Percentiles rank a stretch among this genome's conserved stretches.
These are phyloP conservation scores for Lithobates pipiens DNA, from an alignment of 2,797 vertebrate genomes.

Conservation along the genomic window DNA sequence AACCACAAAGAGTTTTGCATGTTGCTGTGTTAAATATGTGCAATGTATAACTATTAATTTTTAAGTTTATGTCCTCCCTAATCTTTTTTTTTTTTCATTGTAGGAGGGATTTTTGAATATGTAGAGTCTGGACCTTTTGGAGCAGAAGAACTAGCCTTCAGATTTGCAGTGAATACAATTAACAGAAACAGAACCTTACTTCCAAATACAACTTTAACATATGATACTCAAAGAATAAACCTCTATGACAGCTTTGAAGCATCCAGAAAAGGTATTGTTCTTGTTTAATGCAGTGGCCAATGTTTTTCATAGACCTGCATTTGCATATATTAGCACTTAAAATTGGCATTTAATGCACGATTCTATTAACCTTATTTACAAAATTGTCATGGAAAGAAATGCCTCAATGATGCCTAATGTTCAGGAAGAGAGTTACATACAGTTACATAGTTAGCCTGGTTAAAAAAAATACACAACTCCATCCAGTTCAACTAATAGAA, in stretches of 20 bases:
- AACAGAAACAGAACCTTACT: slow-evolving; percentile 98
- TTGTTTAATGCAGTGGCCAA: slow-evolving; percentile 20
- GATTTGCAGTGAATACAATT: slow-evolving; percentile 99
- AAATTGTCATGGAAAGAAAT: too few species aligned
- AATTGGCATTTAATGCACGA: too few species aligned
- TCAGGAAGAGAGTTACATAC: too few species aligned
- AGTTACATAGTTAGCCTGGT: too few species aligned
- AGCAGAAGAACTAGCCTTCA: slow-evolving; percentile 97
- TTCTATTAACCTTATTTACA: too few species aligned
- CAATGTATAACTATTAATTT: not conserved
- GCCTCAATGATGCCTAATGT: too few species aligned
- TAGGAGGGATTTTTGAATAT: slow-evolving; percentile 98
- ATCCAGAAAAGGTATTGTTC: slow-evolving; percentile 93
- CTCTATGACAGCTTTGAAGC: slow-evolving; percentile 99
- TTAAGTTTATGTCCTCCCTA: not conserved
- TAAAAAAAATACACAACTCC: too few species aligned
- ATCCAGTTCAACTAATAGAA: too few species aligned
- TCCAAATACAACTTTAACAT: slow-evolving; percentile 97
- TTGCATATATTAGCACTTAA: too few species aligned
- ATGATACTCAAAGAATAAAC: slow-evolving; percentile 98
- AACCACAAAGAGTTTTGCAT: too few species aligned
- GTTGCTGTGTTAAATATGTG: too few species aligned
- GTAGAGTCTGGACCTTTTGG: slow-evolving; percentile 95
- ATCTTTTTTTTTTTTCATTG: slow-evolving; percentile 57
- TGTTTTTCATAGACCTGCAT: too few species aligned